These are phyloP conservation scores for Geotrypetes seraphini DNA, from an alignment of 2,797 vertebrate genomes.

Conservation along the genomic window DNA sequence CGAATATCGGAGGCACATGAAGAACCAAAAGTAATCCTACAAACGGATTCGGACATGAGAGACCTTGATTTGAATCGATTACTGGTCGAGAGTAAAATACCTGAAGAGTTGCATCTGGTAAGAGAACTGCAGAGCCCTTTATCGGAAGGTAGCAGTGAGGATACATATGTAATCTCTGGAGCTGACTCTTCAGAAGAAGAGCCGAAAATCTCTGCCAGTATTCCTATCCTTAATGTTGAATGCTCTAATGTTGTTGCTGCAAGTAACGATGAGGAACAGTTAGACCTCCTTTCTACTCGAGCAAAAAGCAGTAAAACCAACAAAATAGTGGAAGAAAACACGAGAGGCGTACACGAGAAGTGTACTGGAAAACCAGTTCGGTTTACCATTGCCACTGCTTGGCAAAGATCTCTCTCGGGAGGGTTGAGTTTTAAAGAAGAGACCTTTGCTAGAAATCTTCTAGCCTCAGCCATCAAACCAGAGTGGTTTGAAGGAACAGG, in stretches of 20 bases:
- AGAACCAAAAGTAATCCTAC: neutral
- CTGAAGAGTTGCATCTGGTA: neutral
- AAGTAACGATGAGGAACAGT: neutral
- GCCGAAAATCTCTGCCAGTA: neutral
- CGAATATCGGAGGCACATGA: neutral
- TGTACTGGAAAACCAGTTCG: slow-evolving; percentile 38
- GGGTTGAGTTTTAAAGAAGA: slow-evolving; percentile 34
- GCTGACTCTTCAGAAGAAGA: neutral
- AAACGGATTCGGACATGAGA: accelerated
- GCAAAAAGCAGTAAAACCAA: slow-evolving; percentile 7
- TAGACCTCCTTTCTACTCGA: neutral
- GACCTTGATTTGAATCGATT: neutral
- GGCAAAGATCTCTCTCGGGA: slow-evolving; percentile 56
- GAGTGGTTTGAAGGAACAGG: slow-evolving; percentile 27
- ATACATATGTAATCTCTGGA: neutral
- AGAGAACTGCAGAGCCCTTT: neutral
- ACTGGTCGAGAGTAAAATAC: neutral
- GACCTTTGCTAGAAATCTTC: slow-evolving; percentile 14
- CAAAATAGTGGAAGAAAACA: slow-evolving; percentile 1
- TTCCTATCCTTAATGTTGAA: slow-evolving; percentile 5
- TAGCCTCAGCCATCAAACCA: slow-evolving; percentile 14
- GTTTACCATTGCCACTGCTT: slow-evolving; percentile 54
- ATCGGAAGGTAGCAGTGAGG: neutral
- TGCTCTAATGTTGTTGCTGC: neutral
- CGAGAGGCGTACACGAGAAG: slow-evolving; percentile 8